phyloP scores from a whole-genome alignment of 35 echinoderm and acorn worm species.

The Apostichopus parvimensis region DNA sequence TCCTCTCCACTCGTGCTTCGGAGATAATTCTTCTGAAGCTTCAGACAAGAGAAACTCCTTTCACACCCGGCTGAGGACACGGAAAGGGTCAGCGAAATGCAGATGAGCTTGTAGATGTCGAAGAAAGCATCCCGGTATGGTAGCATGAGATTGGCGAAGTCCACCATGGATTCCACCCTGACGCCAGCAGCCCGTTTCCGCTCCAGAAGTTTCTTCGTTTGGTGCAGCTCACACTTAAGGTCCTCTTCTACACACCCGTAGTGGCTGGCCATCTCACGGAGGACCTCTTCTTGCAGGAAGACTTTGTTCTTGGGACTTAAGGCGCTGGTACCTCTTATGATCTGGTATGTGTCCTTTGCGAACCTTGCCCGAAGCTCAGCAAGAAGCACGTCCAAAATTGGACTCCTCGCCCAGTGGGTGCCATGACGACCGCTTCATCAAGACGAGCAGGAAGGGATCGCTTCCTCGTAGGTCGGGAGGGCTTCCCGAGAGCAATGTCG shows the following conservation, averaged over 20 bases:
- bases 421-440: background rate
- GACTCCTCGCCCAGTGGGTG: conserved; percentile 12
- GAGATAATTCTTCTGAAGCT: background rate
- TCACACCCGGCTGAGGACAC: conserved; percentile 32
- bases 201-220: conserved; percentile 11
- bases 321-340: background rate
- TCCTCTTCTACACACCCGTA: conserved; percentile 31
- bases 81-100: conserved; percentile 24
- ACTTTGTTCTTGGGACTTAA: background rate
- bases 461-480: conserved; percentile 18
- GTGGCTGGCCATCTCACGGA: conserved; percentile 21
- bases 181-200: conserved; percentile 4
- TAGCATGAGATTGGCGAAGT: conserved; percentile 7
- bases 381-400: background rate
- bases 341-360: background rate
- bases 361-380: background rate
- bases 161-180: background rate
- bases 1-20: background rate
- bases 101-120: background rate
- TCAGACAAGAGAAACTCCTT: conserved; percentile 27
- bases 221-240: conserved; percentile 22
- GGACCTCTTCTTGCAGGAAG: conserved; percentile 28
- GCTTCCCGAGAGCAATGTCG: conserved; percentile 29
- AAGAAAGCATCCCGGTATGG: background rate
- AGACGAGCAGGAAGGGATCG: conserved; percentile 2